Conservation (phyloP, 2,113 vertebrate species). For the Ceratotherium simum region DNA sequence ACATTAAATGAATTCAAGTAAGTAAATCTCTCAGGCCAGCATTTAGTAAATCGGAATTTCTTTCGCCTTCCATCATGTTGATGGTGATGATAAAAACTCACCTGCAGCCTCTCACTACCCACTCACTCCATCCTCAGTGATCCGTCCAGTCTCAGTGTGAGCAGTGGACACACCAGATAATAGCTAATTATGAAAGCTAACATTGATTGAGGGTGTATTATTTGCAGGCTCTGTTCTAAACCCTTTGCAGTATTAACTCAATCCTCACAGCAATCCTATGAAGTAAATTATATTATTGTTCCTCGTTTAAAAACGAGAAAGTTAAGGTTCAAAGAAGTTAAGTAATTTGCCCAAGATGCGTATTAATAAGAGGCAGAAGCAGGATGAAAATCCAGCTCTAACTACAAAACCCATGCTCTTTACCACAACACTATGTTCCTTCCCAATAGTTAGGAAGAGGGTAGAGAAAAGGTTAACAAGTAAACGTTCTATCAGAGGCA, state of each 20-base stretch:
- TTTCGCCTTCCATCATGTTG: neutral
- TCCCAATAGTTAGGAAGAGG: neutral
- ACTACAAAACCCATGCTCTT: neutral
- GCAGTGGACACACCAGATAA: neutral
- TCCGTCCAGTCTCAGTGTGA: neutral
- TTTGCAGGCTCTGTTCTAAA: constrained; percentile 5
- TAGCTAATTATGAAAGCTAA: neutral
- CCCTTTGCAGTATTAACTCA: neutral
- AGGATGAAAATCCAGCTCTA: neutral
- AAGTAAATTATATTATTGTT: neutral
- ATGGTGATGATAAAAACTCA: neutral
- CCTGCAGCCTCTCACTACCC: neutral
- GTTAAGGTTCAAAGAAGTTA: neutral
- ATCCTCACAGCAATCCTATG: neutral
- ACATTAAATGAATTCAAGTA: neutral
- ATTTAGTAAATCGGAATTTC: neutral
- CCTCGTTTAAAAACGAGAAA: constrained; percentile 18
- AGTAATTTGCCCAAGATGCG: neutral
- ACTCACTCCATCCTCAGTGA: neutral
- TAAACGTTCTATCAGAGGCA: neutral
- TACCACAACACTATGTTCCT: neutral
- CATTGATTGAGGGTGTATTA: neutral
- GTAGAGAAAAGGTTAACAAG: neutral
- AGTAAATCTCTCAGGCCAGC: neutral
- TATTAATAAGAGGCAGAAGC: neutral